phyloP scores from a whole-genome alignment of 2,797 vertebrate species.

The Ficedula albicollis region DNA sequence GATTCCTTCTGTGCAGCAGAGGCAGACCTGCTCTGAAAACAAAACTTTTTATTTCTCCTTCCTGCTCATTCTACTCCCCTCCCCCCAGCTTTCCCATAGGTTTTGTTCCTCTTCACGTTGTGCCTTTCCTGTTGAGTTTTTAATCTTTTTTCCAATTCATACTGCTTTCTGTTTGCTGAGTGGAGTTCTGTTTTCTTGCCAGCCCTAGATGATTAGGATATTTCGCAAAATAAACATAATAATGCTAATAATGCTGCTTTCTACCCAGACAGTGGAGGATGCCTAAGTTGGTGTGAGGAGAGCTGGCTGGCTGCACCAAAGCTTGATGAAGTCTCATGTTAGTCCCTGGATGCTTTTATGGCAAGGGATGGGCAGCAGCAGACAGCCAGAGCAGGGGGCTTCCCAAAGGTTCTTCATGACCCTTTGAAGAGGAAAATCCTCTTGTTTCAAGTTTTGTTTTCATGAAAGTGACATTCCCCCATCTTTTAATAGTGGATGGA shows the following conservation, averaged over 20 bases:
- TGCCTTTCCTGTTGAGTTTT: slow-evolving; percentile 10
- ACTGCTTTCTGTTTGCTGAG: background rate
- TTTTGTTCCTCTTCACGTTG: background rate
- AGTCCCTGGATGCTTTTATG: background rate
- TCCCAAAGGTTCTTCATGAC: background rate
- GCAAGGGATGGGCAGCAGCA: accelerated
- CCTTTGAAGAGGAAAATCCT: background rate
- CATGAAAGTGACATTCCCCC: accelerated
- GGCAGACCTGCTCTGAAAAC: background rate
- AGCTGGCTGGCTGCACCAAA: background rate
- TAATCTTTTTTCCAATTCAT: slow-evolving; percentile 12
- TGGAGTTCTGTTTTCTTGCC: background rate
- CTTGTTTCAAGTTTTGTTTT: background rate
- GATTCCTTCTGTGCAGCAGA: background rate
- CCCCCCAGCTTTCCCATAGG: background rate
- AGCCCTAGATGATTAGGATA: background rate
- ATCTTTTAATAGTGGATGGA: background rate
- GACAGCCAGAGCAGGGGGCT: background rate
- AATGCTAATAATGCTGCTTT: background rate
- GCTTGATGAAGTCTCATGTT: accelerated
- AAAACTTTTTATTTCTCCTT: background rate
- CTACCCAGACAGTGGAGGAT: background rate
- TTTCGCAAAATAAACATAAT: slow-evolving; percentile 32
- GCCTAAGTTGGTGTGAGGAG: background rate
- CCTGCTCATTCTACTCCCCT: background rate